phyloP scores from a whole-genome alignment of 2,888 invertebrate genomes.

The Tricholauxania praeusta region DNA sequence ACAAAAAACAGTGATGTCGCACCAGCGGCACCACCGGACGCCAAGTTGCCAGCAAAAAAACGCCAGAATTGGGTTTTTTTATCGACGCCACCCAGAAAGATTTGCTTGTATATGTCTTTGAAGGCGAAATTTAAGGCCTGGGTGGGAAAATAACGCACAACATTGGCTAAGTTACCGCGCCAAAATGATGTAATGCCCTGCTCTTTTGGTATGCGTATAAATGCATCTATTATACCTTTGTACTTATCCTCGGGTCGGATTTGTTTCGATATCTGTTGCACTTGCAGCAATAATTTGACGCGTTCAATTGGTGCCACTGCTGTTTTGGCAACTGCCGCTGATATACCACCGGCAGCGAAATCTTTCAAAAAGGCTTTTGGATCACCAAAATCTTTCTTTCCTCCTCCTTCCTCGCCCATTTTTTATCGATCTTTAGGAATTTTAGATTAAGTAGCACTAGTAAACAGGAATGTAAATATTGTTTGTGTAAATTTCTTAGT shows the following conservation, averaged over 20 bases:
- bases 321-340: constrained; percentile 91
- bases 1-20: constrained; percentile 91
- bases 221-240: constrained; percentile 84
- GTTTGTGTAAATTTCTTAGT: no score
- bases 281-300: constrained; percentile 90
- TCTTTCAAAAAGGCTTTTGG: constrained; percentile 84
- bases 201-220: constrained; percentile 83
- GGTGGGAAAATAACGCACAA: constrained; percentile 90
- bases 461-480: no score
- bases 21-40: constrained; percentile 90
- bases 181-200: constrained; percentile 85
- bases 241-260: constrained; percentile 84
- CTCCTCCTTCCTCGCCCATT: constrained; percentile 43
- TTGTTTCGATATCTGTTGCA: constrained; percentile 89
- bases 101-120: constrained; percentile 87
- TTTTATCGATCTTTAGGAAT: background rate
- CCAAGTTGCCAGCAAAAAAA: constrained; percentile 85
- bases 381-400: constrained; percentile 68
- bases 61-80: constrained; percentile 87
- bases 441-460: no score
- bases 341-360: constrained; percentile 87
- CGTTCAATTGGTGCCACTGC: constrained; percentile 92
- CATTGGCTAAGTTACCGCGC: constrained; percentile 92
- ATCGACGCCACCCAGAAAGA: constrained; percentile 73
- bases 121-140: constrained; percentile 93